Conservation (phyloP, 2,888 invertebrate genomes). For the Synergus gifuensis region DNA sequence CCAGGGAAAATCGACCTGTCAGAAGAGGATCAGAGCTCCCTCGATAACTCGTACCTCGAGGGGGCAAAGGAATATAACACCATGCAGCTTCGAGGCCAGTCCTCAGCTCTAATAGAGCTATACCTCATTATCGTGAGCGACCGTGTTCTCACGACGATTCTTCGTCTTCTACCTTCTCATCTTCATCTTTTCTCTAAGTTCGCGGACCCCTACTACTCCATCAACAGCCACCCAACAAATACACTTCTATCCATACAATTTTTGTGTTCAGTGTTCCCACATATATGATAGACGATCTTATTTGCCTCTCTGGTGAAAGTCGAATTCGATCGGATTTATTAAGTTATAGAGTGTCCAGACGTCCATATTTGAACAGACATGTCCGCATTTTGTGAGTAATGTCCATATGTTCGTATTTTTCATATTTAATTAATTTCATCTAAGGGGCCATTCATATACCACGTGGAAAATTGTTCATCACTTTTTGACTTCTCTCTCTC, state of each 20-base stretch:
- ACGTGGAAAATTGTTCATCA: too few relatives aligned
- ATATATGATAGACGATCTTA: too few relatives aligned
- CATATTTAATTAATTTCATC: too few relatives aligned
- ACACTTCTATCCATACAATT: constrained; percentile 36
- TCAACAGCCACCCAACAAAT: constrained; percentile 19
- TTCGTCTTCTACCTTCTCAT: constrained; percentile 59
- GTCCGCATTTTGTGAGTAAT: too few relatives aligned
- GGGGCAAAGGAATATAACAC: constrained; percentile 53
- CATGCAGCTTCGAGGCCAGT: constrained; percentile 47
- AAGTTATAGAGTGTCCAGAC: too few relatives aligned
- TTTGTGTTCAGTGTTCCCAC: too few relatives aligned
- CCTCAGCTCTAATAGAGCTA: constrained; percentile 65
- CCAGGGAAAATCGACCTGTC: constrained; percentile 51
- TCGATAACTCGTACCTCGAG: constrained; percentile 48
- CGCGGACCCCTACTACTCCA: constrained; percentile 26
- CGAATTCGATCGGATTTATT: too few relatives aligned
- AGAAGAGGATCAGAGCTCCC: constrained; percentile 39
- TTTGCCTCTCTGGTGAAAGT: too few relatives aligned
- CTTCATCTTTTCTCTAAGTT: constrained; percentile 49
- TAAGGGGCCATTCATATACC: too few relatives aligned
- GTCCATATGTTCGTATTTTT: too few relatives aligned
- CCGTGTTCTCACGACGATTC: constrained; percentile 68
- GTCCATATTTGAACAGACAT: too few relatives aligned
- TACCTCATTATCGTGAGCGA: constrained; percentile 66
- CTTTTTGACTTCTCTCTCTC: too few relatives aligned